Evolutionary conservation across 2,888 invertebrate genomes (phyloP), one percentile per base, ranked within the genome.

Genomic region (Ametastegia equiseti): DNA sequence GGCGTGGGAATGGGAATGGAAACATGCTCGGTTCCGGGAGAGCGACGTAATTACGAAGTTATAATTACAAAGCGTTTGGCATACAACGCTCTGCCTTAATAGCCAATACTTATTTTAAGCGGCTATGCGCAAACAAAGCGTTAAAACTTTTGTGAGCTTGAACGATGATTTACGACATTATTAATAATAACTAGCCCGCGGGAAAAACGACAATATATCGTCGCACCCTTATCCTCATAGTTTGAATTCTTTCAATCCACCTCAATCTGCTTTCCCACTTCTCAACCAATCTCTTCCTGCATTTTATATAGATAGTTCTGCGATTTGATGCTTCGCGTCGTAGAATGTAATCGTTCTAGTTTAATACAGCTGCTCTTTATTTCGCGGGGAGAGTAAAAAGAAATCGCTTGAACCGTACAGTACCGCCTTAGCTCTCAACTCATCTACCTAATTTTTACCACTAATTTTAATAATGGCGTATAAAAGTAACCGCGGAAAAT

Each of bases 401-500:
- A 75, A 36, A 54, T 54, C 30, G 75, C 54, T 36, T 6, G n/a
- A 75, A 50, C 50, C 63, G 60, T 63, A 60, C 45, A n/a, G n/a
- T n/a, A 63, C 33, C 78, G 15, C 39, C 60, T 60, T 33, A 45
- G 63, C 78, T 63, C 45, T 42, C 78, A 78, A 63, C 57, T 78
- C 78, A 78, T 78, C 57, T 63, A 78, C 78, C 78, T 78, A 78
- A 78, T 78, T 78, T 63, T 78, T 78, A 60, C 78, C 78, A 78
- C 78, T 63, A 60, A 78, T 78, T 78, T 78, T 78, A 78, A 78
- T 78, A 78, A 78, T 78, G 78, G 78, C 60, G 63, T 78, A 78
- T 78, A 78, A 83, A 83, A 83, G 82, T 83, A 87, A 87, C 86
- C 87, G 87, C 84, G 86, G 88, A 88, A 89, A 89, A 89, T 90